Base-by-base conservation (phyloP, 2,113 vertebrate species). In the Dromiciops gliroides region DNA sequence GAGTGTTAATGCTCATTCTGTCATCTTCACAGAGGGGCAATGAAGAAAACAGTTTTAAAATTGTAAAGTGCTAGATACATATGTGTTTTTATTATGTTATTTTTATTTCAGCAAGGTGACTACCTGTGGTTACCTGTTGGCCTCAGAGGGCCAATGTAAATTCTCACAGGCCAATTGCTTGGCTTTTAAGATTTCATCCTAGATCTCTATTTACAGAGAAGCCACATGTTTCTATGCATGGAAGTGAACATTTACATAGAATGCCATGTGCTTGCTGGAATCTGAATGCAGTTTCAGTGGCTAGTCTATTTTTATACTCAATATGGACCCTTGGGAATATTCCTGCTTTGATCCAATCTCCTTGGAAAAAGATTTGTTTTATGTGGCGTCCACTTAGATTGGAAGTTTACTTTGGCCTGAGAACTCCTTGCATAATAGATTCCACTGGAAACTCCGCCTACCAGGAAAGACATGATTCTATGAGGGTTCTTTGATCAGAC, bases 131-230 rank as follows among this genome's bases (percentile, higher is more conserved):
- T 44, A 83, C 67, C n/a, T 83, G 19, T 44, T 44, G 67, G 67
- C 23, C n/a, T 44, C 19, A 83, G n/a, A 44, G 6, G 60, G n/a
- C 23, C 67, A 44, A 22, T 44, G 16, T 44, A 83, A 83, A 83
- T 44, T 83, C n/a, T 83, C 19, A n/a, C n/a, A 83, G 7, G 67
- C 19, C n/a, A 83, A 22, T 19, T 83, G 67, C 67, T 25, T 90
- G 24, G 14, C 92, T 94, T 88, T 60, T 22, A 91, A 48, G 31
- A 94, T 94, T 95, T 96, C 10, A 89, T 94, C 28, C 94, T 88
- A 95, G 93, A 90, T 56, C 23, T 19, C 2, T 92, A 88, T 51
- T 2, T 91, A 25, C 47, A 90, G 52, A 83, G 96, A 83, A 94
- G 31, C 51, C 26, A 91, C 67, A 94, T 75, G 11, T 89, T 90